Percentiles rank a stretch among this genome's conserved stretches.
Conservation (phyloP, 2,113 vertebrate genomes). For the Donacobius atricapilla region DNA sequence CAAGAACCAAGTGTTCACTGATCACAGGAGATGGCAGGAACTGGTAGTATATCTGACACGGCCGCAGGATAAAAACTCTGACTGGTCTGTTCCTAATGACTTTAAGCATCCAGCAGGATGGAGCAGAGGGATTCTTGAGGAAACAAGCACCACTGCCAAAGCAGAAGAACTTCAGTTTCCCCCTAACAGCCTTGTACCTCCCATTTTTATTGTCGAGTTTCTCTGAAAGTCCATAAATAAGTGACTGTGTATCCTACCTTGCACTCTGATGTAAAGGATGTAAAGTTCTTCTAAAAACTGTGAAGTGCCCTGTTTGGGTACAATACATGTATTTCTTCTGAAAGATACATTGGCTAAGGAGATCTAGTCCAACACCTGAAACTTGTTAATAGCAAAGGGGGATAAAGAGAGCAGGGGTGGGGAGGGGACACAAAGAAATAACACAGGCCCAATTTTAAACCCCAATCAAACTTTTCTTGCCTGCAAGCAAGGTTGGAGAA, state of each 20-base stretch:
- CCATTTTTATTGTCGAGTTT: background rate
- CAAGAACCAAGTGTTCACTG: background rate
- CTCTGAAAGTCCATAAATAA: constrained; percentile 6
- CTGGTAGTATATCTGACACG: background rate
- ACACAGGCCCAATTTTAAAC: fast-evolving
- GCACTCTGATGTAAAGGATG: background rate
- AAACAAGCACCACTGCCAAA: background rate
- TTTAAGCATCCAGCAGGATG: background rate
- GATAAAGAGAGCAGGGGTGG: background rate
- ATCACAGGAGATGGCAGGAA: background rate
- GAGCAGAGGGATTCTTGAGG: background rate
- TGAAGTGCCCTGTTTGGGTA: background rate
- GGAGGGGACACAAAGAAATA: background rate
- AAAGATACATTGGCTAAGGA: background rate
- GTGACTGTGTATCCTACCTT: background rate
- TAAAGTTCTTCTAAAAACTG: constrained; percentile 34
- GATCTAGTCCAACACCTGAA: background rate
- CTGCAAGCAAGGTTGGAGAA: background rate
- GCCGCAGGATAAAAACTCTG: background rate
- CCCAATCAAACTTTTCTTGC: background rate
- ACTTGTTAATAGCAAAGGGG: background rate
- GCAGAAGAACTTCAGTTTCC: constrained; percentile 7
- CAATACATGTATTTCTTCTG: background rate
- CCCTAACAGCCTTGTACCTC: background rate
- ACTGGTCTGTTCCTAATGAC: background rate